Base-by-base conservation (phyloP, 2,888 invertebrate genomes). In the Pycnomerus fuliginosus region DNA sequence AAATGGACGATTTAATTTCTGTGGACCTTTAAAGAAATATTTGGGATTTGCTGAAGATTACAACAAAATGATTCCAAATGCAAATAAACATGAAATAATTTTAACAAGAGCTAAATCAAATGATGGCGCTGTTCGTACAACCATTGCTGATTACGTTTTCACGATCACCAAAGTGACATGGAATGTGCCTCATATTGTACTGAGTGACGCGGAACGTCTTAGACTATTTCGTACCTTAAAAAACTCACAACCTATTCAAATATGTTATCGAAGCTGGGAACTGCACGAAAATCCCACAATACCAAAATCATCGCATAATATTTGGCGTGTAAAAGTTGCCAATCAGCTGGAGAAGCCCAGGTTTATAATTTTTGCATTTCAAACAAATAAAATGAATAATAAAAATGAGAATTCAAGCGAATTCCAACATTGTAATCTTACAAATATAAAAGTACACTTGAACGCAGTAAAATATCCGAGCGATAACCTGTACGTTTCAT, bases 21-120 rank as follows among this genome's bases (percentile, higher is more conserved):
- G 50, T 41, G 17, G 51, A 8, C 53, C 55, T 3, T 32, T 55
- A 23, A 38, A 15, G n/a, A 39, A 32, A 35, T 16, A 50, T 13
- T 32, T 54, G 13, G 55, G 55, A 16, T 52, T 55, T 42, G 48
- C 47, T 15, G 56, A 56, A 42, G 56, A 55, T 40, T 55, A 55
- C 29, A 42, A 33, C 13, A 44, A 53, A 31, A 35, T 48, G 3
- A 42, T 56, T 43, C 30, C 69, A 2, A 69, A 70, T 49, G 60
- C 60, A 35, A n/a, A n/a, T n/a, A 67, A 66, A 58, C 69, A 70
- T 61, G 69, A 71, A 52, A 44, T 66, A 20, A 56, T 66, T 37
- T 41, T 71, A 12, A 55, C 53, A 11, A 51, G 68, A 43, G 50
- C 62, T 15, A 62, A 52, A 30, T 30, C 30, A 23, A 34, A 55